A percentile compares a stretch with the other conserved stretches of the same genome.
These are phyloP conservation scores for Channa maculata DNA, from an alignment of 2,113 vertebrate genomes.

Conservation along the genomic window DNA sequence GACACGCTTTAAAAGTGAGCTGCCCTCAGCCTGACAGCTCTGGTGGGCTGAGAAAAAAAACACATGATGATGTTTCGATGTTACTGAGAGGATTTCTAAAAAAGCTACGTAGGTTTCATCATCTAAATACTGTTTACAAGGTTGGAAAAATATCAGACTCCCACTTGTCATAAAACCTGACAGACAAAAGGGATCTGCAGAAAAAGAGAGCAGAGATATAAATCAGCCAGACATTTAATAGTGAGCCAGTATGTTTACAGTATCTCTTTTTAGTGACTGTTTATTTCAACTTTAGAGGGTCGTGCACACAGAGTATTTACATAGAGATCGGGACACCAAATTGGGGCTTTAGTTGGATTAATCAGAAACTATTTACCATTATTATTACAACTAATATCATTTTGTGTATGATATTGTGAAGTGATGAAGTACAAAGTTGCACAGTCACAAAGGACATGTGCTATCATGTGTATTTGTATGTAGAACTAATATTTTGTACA, in stretches of 20 bases:
- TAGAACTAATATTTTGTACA: no score
- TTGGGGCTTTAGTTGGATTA: no score
- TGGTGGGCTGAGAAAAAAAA: conserved; percentile 26
- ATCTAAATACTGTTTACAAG: conserved; percentile 22
- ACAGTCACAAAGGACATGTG: no score
- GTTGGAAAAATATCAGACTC: background rate
- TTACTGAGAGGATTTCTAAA: conserved; percentile 8
- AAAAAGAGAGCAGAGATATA: background rate
- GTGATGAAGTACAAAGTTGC: no score
- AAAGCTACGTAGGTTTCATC: conserved; percentile 21
- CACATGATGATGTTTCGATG: conserved; percentile 17
- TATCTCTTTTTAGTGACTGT: background rate
- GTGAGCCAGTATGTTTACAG: background rate
- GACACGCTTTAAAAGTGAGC: conserved; percentile 40
- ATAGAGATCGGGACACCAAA: background rate
- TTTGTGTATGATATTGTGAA: no score
- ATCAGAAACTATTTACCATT: no score
- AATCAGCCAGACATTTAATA: background rate
- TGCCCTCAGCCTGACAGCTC: conserved; percentile 50
- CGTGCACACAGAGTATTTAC: background rate
- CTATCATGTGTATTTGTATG: no score
- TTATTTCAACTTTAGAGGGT: background rate
- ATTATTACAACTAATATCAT: no score
- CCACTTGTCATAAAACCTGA: conserved; percentile 4
- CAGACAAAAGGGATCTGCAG: conserved; percentile 2